Percentiles rank a stretch among this genome's conserved stretches.
Evolutionary conservation across 1,140 invertebrate genomes (phyloP).

Genomic region (Delia radicum): DNA sequence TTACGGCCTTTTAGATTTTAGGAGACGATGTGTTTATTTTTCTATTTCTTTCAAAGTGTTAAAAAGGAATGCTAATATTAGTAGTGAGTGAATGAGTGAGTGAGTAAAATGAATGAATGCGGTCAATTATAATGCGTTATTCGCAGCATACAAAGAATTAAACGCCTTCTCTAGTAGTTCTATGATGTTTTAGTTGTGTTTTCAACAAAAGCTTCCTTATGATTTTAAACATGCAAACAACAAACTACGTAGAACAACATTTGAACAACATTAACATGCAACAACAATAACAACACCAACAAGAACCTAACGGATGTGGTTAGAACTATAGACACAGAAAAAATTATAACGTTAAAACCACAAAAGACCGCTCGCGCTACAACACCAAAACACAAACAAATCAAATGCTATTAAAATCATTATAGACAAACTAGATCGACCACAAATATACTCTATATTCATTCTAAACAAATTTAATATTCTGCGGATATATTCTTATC

Average conservation of each 20-base stretch:
- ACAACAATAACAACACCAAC: conserved; percentile 1
- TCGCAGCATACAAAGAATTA: background rate
- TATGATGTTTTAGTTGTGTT: background rate
- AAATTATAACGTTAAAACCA: background rate
- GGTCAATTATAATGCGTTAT: conserved; percentile 21
- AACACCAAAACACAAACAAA: background rate
- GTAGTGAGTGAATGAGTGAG: background rate
- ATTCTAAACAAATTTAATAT: too few relatives aligned
- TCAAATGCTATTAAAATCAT: background rate
- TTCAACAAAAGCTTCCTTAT: background rate
- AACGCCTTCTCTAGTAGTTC: conserved; percentile 3
- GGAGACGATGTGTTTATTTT: too few relatives aligned
- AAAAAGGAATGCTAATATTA: background rate
- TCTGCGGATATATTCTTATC: too few relatives aligned
- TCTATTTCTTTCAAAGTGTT: background rate
- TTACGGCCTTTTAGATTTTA: background rate
- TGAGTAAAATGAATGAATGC: conserved; percentile 6
- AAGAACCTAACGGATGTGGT: conserved; percentile 20
- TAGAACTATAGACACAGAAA: background rate
- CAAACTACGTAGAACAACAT: background rate
- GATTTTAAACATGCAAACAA: conserved; percentile 5
- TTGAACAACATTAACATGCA: background rate
- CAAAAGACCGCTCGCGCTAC: background rate
- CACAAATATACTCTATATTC: too few relatives aligned
- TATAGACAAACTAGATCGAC: too few relatives aligned